Conservation (phyloP, 2,888 invertebrate species). For the Orchesella flavescens region DNA sequence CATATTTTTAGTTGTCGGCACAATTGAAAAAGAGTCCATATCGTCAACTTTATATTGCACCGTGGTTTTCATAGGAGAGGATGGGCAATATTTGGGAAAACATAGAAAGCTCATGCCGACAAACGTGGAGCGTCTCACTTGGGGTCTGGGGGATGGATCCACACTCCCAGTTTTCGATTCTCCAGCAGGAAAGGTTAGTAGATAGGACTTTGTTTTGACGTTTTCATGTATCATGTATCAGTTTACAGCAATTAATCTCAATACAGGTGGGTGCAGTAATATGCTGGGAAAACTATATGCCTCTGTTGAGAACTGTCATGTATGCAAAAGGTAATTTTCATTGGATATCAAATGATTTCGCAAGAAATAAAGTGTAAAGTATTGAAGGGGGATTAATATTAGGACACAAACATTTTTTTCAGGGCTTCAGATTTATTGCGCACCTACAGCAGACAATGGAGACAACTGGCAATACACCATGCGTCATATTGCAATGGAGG, state of each 20-base stretch:
- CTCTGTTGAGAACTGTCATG: constrained; percentile 58
- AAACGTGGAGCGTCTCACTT: constrained; percentile 45
- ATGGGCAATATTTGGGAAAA: constrained; percentile 62
- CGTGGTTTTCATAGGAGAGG: constrained; percentile 47
- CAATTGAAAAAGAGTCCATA: constrained; percentile 57
- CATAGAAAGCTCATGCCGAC: constrained; percentile 61
- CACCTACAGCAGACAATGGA: constrained; percentile 61
- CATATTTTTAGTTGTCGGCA: constrained; percentile 61
- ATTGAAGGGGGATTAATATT: neutral
- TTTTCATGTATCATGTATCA: too few species aligned
- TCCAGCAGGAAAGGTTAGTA: constrained; percentile 56
- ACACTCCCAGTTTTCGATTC: constrained; percentile 65
- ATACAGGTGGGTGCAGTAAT: constrained; percentile 63
- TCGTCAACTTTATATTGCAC: constrained; percentile 63
- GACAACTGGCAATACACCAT: constrained; percentile 64
- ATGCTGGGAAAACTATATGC: constrained; percentile 70
- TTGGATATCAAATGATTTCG: neutral
- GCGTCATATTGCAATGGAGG: constrained; percentile 66
- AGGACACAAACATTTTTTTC: neutral
- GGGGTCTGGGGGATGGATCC: constrained; percentile 64
- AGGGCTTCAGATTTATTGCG: constrained; percentile 68
- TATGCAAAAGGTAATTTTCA: constrained; percentile 60
- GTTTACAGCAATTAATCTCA: too few species aligned
- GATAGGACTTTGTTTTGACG: too few species aligned
- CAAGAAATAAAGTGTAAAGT: neutral